Evolutionary conservation across 37 sponge, comb jelly and placozoan genomes (phyloP).

Genomic region (Theonella swinhoei): DNA sequence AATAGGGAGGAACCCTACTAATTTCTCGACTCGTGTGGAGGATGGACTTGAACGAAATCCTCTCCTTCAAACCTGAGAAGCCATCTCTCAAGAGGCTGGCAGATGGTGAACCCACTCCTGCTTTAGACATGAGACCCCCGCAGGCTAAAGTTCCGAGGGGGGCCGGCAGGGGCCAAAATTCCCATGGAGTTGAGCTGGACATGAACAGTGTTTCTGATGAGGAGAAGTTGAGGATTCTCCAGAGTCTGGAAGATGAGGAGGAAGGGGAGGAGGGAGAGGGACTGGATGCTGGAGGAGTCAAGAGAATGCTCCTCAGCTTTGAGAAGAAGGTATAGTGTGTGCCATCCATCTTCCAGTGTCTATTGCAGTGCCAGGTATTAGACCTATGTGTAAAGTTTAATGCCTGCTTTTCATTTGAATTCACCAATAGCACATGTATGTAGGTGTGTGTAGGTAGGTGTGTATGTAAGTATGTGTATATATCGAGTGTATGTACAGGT

Average conservation of each 20-base stretch:
- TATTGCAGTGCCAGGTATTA: no score
- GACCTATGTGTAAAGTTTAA: no score
- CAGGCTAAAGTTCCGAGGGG: not conserved
- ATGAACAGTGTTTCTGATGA: conserved; percentile 65
- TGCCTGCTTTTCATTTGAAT: no score
- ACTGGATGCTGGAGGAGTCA: conserved; percentile 77
- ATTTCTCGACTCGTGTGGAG: no score
- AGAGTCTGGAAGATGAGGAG: conserved; percentile 76
- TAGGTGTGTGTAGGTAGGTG: not conserved
- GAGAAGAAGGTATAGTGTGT: conserved; percentile 72
- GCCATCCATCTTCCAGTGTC: not conserved
- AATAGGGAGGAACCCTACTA: no score
- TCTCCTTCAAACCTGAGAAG: conserved; percentile 62
- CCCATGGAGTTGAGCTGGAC: conserved; percentile 8
- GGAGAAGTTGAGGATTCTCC: conserved; percentile 72
- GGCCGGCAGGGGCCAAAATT: not conserved
- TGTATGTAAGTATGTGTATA: not conserved
- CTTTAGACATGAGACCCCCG: not conserved
- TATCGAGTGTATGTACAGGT: not conserved
- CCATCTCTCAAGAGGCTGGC: conserved; percentile 28
- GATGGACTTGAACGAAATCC: conserved; percentile 71
- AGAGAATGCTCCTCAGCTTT: conserved; percentile 88
- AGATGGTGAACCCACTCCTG: not conserved
- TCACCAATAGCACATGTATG: no score
- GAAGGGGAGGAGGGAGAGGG: conserved; percentile 53